Evolutionary conservation across 2,113 vertebrate species (phyloP).

Genomic region (Varanus salvator): DNA sequence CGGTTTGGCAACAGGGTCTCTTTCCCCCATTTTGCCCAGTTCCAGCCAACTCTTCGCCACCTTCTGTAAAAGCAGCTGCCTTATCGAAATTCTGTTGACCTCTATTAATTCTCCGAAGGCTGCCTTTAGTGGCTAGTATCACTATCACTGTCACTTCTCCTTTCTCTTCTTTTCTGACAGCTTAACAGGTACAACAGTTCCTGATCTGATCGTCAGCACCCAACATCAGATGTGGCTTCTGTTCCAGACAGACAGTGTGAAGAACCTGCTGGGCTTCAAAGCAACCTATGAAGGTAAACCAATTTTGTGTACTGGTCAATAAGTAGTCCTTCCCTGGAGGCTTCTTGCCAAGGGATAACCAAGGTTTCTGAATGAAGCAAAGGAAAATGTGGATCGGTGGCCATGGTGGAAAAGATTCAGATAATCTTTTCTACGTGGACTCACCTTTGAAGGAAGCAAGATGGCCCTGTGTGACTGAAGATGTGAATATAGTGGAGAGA

Average conservation of each 20-base stretch:
- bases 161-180: slow-evolving; percentile 73
- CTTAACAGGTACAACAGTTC: slow-evolving; percentile 91
- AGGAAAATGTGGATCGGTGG: not conserved
- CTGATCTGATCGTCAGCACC: slow-evolving; percentile 97
- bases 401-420: not conserved
- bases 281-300: slow-evolving; percentile 92
- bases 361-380: not conserved
- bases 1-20: not conserved
- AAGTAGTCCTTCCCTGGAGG: accelerated
- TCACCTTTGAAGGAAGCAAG: not conserved
- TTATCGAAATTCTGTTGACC: not conserved
- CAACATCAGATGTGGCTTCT: slow-evolving; percentile 99
- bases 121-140: not conserved
- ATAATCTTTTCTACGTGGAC: not conserved
- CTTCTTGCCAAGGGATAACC: not conserved
- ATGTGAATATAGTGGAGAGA: no score
- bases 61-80: not conserved
- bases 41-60: not conserved
- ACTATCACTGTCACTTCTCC: not conserved
- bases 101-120: not conserved
- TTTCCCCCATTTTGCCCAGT: not conserved
- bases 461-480: not conserved
- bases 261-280: slow-evolving; percentile 95
- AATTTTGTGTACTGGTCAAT: not conserved
- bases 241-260: slow-evolving; percentile 96